phyloP scores from a whole-genome alignment of 2,888 invertebrate genomes.

The Anticlea derivata region DNA sequence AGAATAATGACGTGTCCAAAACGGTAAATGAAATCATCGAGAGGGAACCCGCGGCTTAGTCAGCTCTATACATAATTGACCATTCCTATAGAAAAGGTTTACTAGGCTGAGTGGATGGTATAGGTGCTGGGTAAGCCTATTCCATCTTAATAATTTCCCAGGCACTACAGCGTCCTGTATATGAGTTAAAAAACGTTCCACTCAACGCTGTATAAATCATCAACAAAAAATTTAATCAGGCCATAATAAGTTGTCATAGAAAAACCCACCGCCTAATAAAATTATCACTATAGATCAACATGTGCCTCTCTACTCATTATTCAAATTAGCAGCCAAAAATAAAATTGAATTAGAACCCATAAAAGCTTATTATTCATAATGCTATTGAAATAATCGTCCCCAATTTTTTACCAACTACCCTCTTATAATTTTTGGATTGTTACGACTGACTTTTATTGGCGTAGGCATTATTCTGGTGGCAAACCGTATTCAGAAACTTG shows the following conservation, averaged over 20 bases:
- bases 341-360: slow-evolving; percentile 15
- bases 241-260: slow-evolving; percentile 5
- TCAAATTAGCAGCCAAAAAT: slow-evolving; percentile 12
- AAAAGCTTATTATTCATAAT: slow-evolving; percentile 27
- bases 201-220: too few relatives aligned
- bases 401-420: slow-evolving; percentile 35
- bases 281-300: slow-evolving; percentile 10
- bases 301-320: slow-evolving; percentile 16
- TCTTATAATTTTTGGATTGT: slow-evolving; percentile 40
- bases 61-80: too few relatives aligned
- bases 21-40: too few relatives aligned
- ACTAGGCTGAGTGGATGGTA: too few relatives aligned
- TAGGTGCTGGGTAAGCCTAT: too few relatives aligned
- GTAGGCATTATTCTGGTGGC: slow-evolving; percentile 6
- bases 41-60: too few relatives aligned
- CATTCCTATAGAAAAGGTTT: too few relatives aligned
- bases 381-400: slow-evolving; percentile 32
- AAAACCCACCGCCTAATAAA: slow-evolving; percentile 4
- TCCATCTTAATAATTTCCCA: too few relatives aligned
- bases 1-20: too few relatives aligned
- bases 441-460: slow-evolving; percentile 42
- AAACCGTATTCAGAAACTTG: slow-evolving; percentile 30
- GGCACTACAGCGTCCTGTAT: too few relatives aligned
- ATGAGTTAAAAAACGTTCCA: too few relatives aligned
- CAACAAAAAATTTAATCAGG: too few relatives aligned